Evolutionary conservation across 2,113 vertebrate genomes (phyloP).

Genomic region (Excalfactoria chinensis): DNA sequence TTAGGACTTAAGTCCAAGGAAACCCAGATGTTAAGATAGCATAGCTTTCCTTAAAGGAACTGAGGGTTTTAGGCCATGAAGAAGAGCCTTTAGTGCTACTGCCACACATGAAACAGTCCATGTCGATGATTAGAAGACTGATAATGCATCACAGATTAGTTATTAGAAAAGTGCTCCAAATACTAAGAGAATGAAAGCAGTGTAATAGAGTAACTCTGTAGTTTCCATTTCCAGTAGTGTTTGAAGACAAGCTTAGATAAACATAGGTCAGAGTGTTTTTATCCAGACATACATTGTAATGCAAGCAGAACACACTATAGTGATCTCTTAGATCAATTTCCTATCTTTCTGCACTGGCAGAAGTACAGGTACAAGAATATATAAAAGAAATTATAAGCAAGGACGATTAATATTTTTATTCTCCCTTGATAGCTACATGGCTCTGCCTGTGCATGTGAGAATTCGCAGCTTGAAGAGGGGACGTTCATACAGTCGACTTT

Average conservation of each 20-base stretch:
- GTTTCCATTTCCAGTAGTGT: not conserved
- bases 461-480: not conserved
- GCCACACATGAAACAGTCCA: not conserved
- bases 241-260: not conserved
- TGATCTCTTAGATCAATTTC: not conserved
- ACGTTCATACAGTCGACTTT: not conserved
- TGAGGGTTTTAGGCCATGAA: not conserved
- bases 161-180: not conserved
- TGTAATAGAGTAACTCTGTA: not conserved
- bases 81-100: not conserved
- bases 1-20: not conserved
- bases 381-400: not conserved
- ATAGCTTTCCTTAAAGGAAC: not conserved
- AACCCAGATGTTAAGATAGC: not conserved
- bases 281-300: not conserved
- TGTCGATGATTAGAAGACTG: not conserved
- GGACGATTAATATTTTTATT: not conserved
- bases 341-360: not conserved
- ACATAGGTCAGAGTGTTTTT: not conserved
- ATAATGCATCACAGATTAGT: not conserved
- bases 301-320: not conserved
- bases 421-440: not conserved
- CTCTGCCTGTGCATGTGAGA: not conserved
- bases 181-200: not conserved
- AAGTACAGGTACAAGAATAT: not conserved